phyloP scores from a whole-genome alignment of 2,888 invertebrate species.

The Acronicta alni region DNA sequence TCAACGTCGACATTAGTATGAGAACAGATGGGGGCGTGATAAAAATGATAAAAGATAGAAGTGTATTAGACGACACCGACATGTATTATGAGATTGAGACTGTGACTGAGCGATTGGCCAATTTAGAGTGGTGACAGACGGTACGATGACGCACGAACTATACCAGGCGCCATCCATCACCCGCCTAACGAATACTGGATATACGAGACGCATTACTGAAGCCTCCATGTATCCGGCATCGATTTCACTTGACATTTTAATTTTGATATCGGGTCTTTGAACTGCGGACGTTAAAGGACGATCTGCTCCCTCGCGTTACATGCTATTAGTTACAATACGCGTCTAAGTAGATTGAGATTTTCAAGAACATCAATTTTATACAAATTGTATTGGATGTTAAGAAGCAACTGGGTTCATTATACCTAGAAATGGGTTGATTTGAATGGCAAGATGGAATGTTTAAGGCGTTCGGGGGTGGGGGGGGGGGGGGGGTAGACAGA shows the following conservation, averaged over 20 bases:
- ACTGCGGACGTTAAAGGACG: constrained; percentile 31
- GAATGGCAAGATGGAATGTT: no score
- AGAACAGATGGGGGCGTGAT: constrained; percentile 22
- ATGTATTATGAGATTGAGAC: constrained; percentile 51
- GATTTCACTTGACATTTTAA: constrained; percentile 57
- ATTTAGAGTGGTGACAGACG: constrained; percentile 61
- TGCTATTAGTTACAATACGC: constrained; percentile 12
- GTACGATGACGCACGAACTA: constrained; percentile 56
- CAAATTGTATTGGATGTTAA: background rate
- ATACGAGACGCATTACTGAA: constrained; percentile 69
- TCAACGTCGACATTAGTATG: constrained; percentile 24
- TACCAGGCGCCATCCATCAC: constrained; percentile 69
- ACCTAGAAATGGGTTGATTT: background rate
- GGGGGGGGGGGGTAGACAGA: no score
- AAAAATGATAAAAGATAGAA: constrained; percentile 46
- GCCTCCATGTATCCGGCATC: constrained; percentile 69
- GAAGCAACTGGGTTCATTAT: background rate
- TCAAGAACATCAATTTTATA: constrained; percentile 17
- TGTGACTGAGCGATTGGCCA: constrained; percentile 61
- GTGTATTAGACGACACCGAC: constrained; percentile 42
- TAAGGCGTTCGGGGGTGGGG: no score
- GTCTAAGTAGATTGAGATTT: constrained; percentile 13
- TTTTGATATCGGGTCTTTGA: constrained; percentile 51
- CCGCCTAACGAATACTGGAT: constrained; percentile 73
- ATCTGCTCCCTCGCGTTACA: constrained; percentile 4